Base-by-base conservation (phyloP, 2,797 vertebrate genomes). In the Lagodon rhomboides region DNA sequence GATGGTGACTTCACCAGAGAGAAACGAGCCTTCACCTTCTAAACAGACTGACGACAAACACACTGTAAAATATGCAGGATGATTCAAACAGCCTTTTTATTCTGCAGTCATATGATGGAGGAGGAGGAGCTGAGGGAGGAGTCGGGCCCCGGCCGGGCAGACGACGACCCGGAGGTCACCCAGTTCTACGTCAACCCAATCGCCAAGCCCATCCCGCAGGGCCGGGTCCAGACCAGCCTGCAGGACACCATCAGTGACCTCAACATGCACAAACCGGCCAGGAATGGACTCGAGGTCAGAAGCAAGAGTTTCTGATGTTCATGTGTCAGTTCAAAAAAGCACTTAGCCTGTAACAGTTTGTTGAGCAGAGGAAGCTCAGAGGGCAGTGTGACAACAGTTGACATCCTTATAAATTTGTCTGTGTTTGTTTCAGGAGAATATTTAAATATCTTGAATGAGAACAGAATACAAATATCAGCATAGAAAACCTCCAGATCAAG, bases 211-310 rank as follows among this genome's bases (percentile, higher is more conserved):
- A 93, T 97, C 73, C 96, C 97, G 0, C 97, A 97, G 77, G 91
- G 88, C 60, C 85, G 91, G 0, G 79, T 62, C 0, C 96, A 95
- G 1, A 71, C 85, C 51, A 95, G 71, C 58, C 89, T 96, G 82
- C 98, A 99, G 12, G 97, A 98, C 87, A 98, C 97, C 56, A 96
- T 99, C 38, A 85, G 92, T 3, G 98, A 97, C 9, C 95, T 99
- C 59, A 98, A 98, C 61, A 92, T 97, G 93, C 95, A 96, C 44
- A 94, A 88, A 41, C 3, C 89, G 0, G 47, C 85, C 17, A 85
- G 96, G 43, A 97, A 96, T 0, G 96, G 97, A 0, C 91, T 97
- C 62, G 98, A 98, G 87, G 96, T 96, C 95, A 80, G 84, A 20
- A 16, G 4, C 18, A 4, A 4, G n/a, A 4, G 11, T 41, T 8